These are phyloP conservation scores for Hesperophylax magnus DNA, from an alignment of 1,140 invertebrate species.

Conservation along the genomic window DNA sequence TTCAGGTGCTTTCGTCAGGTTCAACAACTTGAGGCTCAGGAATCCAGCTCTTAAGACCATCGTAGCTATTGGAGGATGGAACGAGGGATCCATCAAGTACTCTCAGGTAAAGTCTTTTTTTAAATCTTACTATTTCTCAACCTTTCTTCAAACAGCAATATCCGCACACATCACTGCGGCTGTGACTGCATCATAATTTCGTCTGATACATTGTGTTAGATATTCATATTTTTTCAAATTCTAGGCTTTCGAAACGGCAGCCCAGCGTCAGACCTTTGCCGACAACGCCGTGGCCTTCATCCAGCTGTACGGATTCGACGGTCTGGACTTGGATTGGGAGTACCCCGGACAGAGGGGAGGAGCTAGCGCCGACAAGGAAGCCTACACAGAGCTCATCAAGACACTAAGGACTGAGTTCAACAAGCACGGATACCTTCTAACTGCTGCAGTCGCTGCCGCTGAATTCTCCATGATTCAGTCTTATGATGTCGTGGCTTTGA, in stretches of 20 bases:
- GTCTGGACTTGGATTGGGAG: slow-evolving; percentile 88
- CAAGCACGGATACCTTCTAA: slow-evolving; percentile 70
- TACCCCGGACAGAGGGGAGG: slow-evolving; percentile 81
- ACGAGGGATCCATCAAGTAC: slow-evolving; percentile 79
- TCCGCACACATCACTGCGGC: too few relatives aligned
- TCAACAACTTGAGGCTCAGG: slow-evolving; percentile 40
- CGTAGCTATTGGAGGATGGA: slow-evolving; percentile 85
- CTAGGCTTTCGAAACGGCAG: slow-evolving; percentile 70
- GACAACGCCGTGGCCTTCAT: slow-evolving; percentile 73
- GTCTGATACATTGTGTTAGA: too few relatives aligned
- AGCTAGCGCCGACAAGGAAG: slow-evolving; percentile 65
- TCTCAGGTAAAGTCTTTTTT: slow-evolving; percentile 65
- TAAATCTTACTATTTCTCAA: neutral
- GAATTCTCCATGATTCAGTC: slow-evolving; percentile 70
- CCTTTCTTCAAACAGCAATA: too few relatives aligned
- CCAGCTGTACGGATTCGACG: slow-evolving; percentile 79
- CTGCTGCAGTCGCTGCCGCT: slow-evolving; percentile 75
- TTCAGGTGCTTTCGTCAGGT: slow-evolving; percentile 49
- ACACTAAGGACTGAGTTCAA: slow-evolving; percentile 74
- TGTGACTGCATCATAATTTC: too few relatives aligned
- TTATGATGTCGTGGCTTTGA: slow-evolving; percentile 73
- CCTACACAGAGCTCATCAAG: slow-evolving; percentile 70
- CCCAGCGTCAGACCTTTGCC: slow-evolving; percentile 72
- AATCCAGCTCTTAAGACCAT: slow-evolving; percentile 77
- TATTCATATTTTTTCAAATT: neutral